Percentiles rank a stretch among this genome's conserved stretches.
Evolutionary conservation across 2,888 invertebrate genomes (phyloP).

Genomic region (Pheosia tremula): DNA sequence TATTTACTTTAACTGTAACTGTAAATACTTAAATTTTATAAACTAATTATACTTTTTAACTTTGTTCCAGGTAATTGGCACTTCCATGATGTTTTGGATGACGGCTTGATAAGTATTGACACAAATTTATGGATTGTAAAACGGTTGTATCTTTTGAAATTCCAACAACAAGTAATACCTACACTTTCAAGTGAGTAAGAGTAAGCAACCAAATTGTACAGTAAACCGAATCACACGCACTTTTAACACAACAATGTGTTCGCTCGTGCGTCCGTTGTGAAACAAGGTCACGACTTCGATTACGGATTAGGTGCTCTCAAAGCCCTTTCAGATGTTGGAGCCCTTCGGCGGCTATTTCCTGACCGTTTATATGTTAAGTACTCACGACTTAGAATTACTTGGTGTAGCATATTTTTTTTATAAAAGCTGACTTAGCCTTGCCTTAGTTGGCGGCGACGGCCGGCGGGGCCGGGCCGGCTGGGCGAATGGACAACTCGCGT

Average conservation of each 20-base stretch:
- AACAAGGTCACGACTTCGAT: slow-evolving; percentile 52
- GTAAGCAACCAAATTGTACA: slow-evolving; percentile 19
- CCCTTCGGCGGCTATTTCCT: slow-evolving; percentile 16
- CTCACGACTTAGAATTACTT: slow-evolving; percentile 1
- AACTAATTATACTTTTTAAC: slow-evolving; percentile 8
- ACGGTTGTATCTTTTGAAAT: no score
- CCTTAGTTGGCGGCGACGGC: no score
- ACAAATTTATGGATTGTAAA: no score
- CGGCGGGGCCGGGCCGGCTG: no score
- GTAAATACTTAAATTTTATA: no score
- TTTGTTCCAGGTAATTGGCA: slow-evolving; percentile 60
- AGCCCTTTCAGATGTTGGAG: slow-evolving; percentile 24
- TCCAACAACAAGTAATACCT: no score
- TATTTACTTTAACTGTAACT: no score
- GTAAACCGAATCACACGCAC: slow-evolving; percentile 52
- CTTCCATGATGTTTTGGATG: background rate
- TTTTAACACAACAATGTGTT: slow-evolving; percentile 50
- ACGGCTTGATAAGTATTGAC: background rate
- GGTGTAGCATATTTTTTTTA: no score
- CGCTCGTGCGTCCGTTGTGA: slow-evolving; percentile 39
- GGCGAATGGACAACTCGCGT: no score
- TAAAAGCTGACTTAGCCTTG: no score
- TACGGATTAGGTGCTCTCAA: slow-evolving; percentile 24
- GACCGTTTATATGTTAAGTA: background rate
- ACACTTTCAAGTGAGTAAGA: background rate